Evolutionary conservation across 2,113 vertebrate species (phyloP).

Genomic region (Lipophrys pholis): DNA sequence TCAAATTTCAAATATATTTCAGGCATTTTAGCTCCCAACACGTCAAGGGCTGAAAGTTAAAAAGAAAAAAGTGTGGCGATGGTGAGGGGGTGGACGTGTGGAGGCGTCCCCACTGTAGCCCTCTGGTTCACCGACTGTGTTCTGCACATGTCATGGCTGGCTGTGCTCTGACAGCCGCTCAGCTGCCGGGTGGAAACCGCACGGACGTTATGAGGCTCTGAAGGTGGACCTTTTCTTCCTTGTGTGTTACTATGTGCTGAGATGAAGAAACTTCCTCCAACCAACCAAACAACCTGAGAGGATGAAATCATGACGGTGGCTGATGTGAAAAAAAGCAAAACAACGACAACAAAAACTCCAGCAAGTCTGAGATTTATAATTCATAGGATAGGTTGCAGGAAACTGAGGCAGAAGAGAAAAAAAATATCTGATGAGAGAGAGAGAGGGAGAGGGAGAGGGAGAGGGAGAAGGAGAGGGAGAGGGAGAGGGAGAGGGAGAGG

Average conservation of each 20-base stretch:
- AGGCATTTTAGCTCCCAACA: slow-evolving; percentile 5
- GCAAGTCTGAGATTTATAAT: slow-evolving; percentile 76
- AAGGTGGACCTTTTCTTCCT: background rate
- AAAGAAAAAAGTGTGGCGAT: slow-evolving; percentile 29
- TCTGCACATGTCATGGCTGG: slow-evolving; percentile 52
- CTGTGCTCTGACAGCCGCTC: slow-evolving; percentile 62
- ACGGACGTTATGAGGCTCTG: slow-evolving; percentile 9
- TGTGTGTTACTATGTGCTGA: background rate
- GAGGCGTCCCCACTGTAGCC: slow-evolving; percentile 53
- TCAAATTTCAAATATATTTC: too few species aligned
- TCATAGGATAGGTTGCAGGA: slow-evolving; percentile 70
- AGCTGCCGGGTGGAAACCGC: background rate
- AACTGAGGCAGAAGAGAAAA: slow-evolving; percentile 56
- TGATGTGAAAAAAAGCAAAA: slow-evolving; percentile 19
- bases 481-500: slow-evolving; percentile 38
- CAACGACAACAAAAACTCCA: slow-evolving; percentile 40
- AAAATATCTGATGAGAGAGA: slow-evolving; percentile 1
- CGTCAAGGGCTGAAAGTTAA: slow-evolving; percentile 59
- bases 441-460: too few species aligned
- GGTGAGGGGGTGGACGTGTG: slow-evolving; percentile 41
- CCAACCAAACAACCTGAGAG: background rate
- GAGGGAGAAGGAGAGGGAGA: too few species aligned
- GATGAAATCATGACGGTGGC: slow-evolving; percentile 39
- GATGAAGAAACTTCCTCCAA: slow-evolving; percentile 9
- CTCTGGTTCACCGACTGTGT: slow-evolving; percentile 36